A percentile compares a stretch with the other conserved stretches of the same genome.
phyloP scores from a whole-genome alignment of 2,113 vertebrate genomes.

The Phalacrocorax pelagicus region DNA sequence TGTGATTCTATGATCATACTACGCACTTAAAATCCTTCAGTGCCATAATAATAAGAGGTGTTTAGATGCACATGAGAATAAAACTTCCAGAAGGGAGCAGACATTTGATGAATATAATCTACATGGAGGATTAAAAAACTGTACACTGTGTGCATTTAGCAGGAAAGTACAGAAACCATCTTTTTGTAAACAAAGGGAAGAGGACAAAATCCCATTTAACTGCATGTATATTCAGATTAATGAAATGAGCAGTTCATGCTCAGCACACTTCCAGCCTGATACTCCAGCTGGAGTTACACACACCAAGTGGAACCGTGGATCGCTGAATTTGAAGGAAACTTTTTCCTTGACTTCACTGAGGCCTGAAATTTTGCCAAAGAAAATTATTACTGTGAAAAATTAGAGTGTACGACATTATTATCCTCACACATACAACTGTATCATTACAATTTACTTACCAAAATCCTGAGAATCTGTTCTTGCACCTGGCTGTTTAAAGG shows the following conservation, averaged over 20 bases:
- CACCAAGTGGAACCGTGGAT: neutral
- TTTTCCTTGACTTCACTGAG: neutral
- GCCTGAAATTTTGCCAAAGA: neutral
- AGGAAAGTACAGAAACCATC: neutral
- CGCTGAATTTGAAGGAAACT: neutral
- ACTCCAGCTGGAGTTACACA: neutral
- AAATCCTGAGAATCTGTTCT: neutral
- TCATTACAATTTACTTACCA: constrained; percentile 61
- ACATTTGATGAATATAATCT: neutral
- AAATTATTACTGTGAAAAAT: neutral
- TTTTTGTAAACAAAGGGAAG: neutral
- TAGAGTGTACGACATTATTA: neutral
- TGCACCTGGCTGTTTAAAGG: constrained; percentile 72
- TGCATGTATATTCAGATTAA: neutral
- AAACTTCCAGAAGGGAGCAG: neutral
- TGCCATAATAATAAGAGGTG: neutral
- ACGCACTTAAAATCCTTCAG: neutral
- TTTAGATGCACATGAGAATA: neutral
- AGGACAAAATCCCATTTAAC: neutral
- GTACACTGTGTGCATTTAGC: neutral
- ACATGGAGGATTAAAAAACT: neutral
- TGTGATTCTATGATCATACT: neutral
- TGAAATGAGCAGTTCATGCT: neutral
- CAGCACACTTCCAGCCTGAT: neutral
- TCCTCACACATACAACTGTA: neutral